These are phyloP conservation scores for Acanthosepion esculentum DNA, from an alignment of 2,888 invertebrate genomes.

Conservation along the genomic window DNA sequence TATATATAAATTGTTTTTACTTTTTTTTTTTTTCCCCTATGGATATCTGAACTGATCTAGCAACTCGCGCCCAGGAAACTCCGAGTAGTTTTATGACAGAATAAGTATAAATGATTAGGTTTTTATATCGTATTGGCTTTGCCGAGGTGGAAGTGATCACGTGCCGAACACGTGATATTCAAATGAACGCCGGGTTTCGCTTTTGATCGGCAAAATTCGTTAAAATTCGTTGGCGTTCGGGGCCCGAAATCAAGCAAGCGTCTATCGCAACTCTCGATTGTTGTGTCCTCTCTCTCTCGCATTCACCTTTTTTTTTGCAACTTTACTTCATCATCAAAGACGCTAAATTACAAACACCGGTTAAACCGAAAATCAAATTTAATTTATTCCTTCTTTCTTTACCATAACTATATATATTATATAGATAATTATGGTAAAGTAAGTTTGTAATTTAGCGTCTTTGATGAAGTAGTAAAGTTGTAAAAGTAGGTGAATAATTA, in stretches of 20 bases:
- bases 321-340: no score
- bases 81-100: slow-evolving; percentile 21
- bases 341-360: no score
- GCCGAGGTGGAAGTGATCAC: neutral
- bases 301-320: neutral
- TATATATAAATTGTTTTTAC: neutral
- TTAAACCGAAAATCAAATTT: no score
- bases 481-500: no score
- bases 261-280: neutral
- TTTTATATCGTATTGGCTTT: neutral
- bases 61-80: neutral
- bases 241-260: neutral
- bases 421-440: no score
- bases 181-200: slow-evolving; percentile 37
- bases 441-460: no score
- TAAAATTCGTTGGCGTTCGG: neutral
- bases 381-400: no score
- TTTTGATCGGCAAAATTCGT: slow-evolving; percentile 25
- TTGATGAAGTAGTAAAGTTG: no score
- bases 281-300: neutral
- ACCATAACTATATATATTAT: no score
- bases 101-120: neutral
- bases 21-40: neutral
- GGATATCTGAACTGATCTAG: neutral
- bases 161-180: slow-evolving; percentile 44